phyloP scores from a whole-genome alignment of 1,140 invertebrate genomes.

The Bombus vancouverensis region DNA sequence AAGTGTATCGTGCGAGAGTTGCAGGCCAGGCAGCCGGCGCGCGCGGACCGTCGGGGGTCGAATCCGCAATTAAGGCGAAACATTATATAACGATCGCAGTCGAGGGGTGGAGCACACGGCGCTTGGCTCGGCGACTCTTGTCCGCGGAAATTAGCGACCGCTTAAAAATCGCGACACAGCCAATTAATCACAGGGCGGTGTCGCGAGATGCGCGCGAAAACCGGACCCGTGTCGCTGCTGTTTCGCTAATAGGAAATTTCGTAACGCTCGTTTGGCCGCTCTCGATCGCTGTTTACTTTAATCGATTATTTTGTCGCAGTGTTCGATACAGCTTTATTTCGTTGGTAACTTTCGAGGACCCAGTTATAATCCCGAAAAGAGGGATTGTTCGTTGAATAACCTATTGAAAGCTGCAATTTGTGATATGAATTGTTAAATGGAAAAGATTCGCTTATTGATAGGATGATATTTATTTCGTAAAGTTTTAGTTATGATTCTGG shows the following conservation, averaged over 20 bases:
- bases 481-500: not conserved
- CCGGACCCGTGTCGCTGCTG: not conserved
- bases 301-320: not conserved
- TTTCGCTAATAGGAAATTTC: slow-evolving; percentile 12
- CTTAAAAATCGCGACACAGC: slow-evolving; percentile 54
- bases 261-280: not conserved
- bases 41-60: slow-evolving; percentile 53
- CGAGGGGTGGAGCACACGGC: slow-evolving; percentile 28
- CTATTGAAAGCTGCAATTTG: not conserved
- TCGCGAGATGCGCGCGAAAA: not conserved
- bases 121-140: slow-evolving; percentile 28
- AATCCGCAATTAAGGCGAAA: slow-evolving; percentile 76
- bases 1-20: slow-evolving; percentile 71
- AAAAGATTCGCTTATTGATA: not conserved
- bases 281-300: not conserved
- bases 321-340: not conserved
- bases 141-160: slow-evolving; percentile 56
- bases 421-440: not conserved
- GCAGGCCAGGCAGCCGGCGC: slow-evolving; percentile 48
- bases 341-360: not conserved
- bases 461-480: not conserved
- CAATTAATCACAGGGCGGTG: slow-evolving; percentile 40
- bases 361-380: not conserved
- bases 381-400: not conserved
- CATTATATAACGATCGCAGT: slow-evolving; percentile 72